Evolutionary conservation across 1,140 invertebrate species (phyloP), one percentile per base, ranked within the genome.

Genomic region (Akabosia matsudoensis): DNA sequence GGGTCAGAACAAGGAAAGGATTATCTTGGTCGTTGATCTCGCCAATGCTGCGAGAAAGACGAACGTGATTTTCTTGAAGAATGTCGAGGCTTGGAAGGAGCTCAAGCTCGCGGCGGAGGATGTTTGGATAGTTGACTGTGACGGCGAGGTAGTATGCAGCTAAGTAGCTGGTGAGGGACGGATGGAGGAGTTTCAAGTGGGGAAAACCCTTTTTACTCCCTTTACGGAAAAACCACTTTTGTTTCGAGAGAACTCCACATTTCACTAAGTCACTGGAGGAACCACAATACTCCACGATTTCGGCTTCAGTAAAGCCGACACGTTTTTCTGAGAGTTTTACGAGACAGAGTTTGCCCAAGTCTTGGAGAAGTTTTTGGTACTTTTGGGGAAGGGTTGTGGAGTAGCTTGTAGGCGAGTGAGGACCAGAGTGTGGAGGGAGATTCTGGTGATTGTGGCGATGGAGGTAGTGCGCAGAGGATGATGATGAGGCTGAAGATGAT

Each of bases 91-190:
- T 83, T 26, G 87, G 87, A 26, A 88, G 81, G 13, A 85, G 85
- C 34, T 88, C 87, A 33, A 89, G 78, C 80, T 89, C 88, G 16
- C 85, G 82, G 37, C 86, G 81, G 13, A 89, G 79, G 0, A 88
- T 85, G 61, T 86, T 86, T 0, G 87, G 84, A 79, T 87, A 86
- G 73, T 86, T 86, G 1, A 87, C 86, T 0, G 88, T 84, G 0
- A 87, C 87, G 0, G 86, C 85, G 1, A 88, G 82, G 80, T 88
- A 88, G 74, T 87, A 88, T 1, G 88, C 88, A 0, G 87, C 86
- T 0, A 88, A 81, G 76, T 87, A 88, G 67, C 87, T 87, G 14
- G 85, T 84, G 33, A 88, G 84, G 0, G 86, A 84, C 52, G 84
- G 82, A 79, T 88, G 87, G 10, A 88, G 83, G 0, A 87, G 85